Percentiles rank a stretch among this genome's conserved stretches.
phyloP scores from a whole-genome alignment of 2,888 invertebrate genomes.

The Mesorhabditis spiculigera region DNA sequence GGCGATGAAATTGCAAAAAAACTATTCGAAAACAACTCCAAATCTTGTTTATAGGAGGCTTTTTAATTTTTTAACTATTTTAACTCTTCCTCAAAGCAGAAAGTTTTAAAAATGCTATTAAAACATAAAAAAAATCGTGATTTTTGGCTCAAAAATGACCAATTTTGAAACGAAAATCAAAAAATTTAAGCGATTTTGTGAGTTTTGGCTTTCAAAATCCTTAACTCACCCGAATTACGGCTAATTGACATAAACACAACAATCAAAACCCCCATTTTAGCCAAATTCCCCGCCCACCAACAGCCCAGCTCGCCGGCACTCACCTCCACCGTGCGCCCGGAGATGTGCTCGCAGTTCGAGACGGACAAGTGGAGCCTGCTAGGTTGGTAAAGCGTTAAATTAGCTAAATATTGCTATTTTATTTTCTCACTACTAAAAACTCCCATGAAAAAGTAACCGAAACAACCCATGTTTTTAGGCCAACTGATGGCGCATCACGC shows the following conservation, averaged over 20 bases:
- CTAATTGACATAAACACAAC: not conserved
- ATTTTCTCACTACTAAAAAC: not conserved
- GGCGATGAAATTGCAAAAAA: too few species aligned
- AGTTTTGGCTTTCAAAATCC: too few species aligned
- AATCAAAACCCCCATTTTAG: not conserved
- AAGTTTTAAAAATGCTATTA: too few species aligned
- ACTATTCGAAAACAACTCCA: too few species aligned
- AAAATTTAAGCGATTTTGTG: too few species aligned
- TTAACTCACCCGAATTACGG: not conserved
- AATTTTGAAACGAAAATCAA: too few species aligned
- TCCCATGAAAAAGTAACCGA: not conserved
- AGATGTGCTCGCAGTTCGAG: not conserved
- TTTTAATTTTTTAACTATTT: too few species aligned
- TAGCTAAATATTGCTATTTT: not conserved
- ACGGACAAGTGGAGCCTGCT: conserved; percentile 2
- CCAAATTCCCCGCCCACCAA: not conserved
- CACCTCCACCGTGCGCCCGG: not conserved
- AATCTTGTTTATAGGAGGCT: too few species aligned
- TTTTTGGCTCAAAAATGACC: too few species aligned
- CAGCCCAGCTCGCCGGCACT: not conserved
- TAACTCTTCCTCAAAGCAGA: too few species aligned
- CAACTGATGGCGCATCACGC: not conserved
- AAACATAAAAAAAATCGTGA: too few species aligned
- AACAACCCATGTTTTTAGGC: not conserved
- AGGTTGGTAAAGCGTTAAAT: not conserved